Conservation (phyloP, 2,113 vertebrate genomes). For the Pygathrix nemaeus region DNA sequence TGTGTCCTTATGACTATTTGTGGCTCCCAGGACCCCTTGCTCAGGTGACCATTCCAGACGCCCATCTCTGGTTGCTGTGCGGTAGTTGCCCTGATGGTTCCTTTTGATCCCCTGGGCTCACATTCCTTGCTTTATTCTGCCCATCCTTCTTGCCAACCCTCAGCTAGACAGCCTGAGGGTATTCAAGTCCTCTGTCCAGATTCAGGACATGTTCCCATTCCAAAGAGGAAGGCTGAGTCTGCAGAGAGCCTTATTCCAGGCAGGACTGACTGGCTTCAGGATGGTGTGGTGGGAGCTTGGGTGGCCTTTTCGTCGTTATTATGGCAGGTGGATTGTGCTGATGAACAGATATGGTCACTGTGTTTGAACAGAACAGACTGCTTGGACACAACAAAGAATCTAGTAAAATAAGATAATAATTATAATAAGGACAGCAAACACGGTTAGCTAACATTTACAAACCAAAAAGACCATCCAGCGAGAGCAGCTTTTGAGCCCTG, state of each 20-base stretch:
- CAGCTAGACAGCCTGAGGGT: background rate
- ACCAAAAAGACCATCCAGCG: background rate
- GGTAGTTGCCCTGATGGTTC: background rate
- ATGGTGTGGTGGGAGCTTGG: accelerated
- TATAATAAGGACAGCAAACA: background rate
- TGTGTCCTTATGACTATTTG: background rate
- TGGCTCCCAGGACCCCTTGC: background rate
- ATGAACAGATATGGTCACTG: background rate
- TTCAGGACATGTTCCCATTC: background rate
- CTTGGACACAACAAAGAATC: background rate
- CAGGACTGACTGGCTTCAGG: background rate
- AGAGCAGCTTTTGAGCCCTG: background rate
- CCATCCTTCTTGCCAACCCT: background rate
- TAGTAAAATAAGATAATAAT: background rate
- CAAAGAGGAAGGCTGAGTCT: background rate
- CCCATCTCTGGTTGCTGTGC: background rate
- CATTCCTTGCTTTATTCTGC: background rate
- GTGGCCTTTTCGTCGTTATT: background rate
- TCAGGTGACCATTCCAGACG: background rate
- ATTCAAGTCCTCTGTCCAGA: background rate
- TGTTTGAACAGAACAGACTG: background rate
- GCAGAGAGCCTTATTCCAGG: background rate
- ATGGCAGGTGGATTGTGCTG: background rate
- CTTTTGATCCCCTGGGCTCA: background rate
- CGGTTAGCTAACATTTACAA: conserved; percentile 20